phyloP scores from a whole-genome alignment of 2,797 vertebrate species.

The Cyprinella venusta region DNA sequence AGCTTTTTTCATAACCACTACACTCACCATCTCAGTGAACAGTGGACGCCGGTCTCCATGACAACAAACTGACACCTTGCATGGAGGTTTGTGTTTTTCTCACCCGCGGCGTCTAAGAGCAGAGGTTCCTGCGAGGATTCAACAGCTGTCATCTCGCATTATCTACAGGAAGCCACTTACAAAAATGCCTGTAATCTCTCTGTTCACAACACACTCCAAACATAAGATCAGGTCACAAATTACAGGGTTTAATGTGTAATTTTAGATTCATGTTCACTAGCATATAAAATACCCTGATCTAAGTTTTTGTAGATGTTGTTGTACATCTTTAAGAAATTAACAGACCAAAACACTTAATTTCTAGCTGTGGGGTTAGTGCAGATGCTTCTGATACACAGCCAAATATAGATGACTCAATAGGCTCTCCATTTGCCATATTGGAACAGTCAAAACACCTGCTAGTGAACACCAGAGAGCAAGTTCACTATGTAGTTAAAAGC shows the following conservation, averaged over 20 bases:
- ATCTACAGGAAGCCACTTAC: slow-evolving; percentile 25
- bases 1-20: slow-evolving; percentile 26
- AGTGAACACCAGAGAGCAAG: neutral
- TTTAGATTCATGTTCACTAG: neutral
- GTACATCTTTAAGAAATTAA: neutral
- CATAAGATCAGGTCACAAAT: neutral
- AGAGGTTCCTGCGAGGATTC: slow-evolving; percentile 30
- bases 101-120: slow-evolving; percentile 23
- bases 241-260: slow-evolving; percentile 4
- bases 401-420: neutral
- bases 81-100: slow-evolving; percentile 37
- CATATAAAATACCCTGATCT: neutral
- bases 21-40: neutral
- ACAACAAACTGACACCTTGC: slow-evolving; percentile 46
- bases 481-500: neutral
- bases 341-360: neutral
- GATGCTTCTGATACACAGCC: neutral
- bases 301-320: neutral
- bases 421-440: neutral
- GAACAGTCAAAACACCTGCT: neutral
- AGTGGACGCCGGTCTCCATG: slow-evolving; percentile 46
- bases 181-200: slow-evolving; percentile 19
- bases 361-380: neutral
- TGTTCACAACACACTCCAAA: neutral
- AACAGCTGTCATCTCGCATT: slow-evolving; percentile 31